Base-by-base conservation (phyloP, 1,140 invertebrate genomes). In the Stegodyphus mimosarum region DNA sequence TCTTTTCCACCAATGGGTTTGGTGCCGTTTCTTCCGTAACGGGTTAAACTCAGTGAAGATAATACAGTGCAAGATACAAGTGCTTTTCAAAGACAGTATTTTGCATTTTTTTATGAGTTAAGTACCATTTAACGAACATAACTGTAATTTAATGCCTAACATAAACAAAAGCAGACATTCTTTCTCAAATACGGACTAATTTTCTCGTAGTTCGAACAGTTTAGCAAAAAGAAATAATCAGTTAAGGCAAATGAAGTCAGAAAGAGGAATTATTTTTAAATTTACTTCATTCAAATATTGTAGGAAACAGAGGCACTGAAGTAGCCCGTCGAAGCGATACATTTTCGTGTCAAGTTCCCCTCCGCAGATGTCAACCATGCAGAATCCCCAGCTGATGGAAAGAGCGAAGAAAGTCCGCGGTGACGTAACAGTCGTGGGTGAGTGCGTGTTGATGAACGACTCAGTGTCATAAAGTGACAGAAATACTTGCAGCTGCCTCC, bases 351-450 rank as follows among this genome's bases (percentile, higher is more conserved):
- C 55, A 5, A 11, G 9, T 5, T 60, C 15, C 55, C 55, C 50
- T 7, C 7, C 13, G 11, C 15, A 15, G 17, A 50, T 33, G 33
- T 33, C 33, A 33, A 33, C 33, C 33, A 33, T 33, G 33, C 33
- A 33, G 33, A 33, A 33, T 51, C 70, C 15, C 50, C 70, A 72
- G 15, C 10, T 50, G 70, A 52, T 15, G 70, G 49, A 51, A 72
- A 70, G 18, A 70, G 51, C 55, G 55, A 15, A 15, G 55, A 60
- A 60, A 60, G 9, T 15, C 15, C 15, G 9, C 55, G 9, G 70
- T 72, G 70, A 72, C 70, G 70, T 17, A 72, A 72, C 49, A 51
- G 70, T 72, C 70, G 70, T 72, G 70, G 70, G 70, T 72, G 70
- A 11, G 70, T 13, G 17, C 48, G 48, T 49, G 33, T 72, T 72